Evolutionary conservation across 2,888 invertebrate species (phyloP), one percentile per base, ranked within the genome.

Genomic region (Xestia c-nigrum): DNA sequence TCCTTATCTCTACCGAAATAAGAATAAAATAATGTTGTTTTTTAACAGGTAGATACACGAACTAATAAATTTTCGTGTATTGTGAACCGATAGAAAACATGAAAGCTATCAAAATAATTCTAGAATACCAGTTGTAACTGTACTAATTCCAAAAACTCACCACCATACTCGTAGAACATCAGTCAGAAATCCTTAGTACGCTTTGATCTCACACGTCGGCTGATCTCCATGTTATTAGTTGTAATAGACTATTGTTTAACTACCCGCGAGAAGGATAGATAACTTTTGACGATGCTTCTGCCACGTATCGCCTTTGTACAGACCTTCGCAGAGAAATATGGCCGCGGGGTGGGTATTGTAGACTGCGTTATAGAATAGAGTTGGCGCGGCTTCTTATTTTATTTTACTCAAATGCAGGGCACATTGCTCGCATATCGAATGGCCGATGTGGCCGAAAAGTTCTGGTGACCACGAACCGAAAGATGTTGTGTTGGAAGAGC

Each of bases 301-400:
- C 89, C 90, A 91, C 91, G 91, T 94, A 94, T 94, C 90, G 89
- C 91, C 94, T 93, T 94, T 93, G 94, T 92, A 89, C 83, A 85
- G 89, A 90, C 89, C 91, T 90, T 90, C 88, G 85, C 88, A 84
- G 87, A 91, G 92, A 90, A 91, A 91, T 92, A 93, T 91, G 72
- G 92, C 95, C 91, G 69, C 65, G 73, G 90, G 94, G 91, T 70
- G 71, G 72, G 74, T 55, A 63, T 61, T 78, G 65, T 85, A 92
- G 92, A 92, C 52, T 10, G 65, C 14, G 0, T n/a, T 31, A 46
- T 0, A 61, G 47, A 21, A 59, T 74, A 83, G 81, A 82, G 4
- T 6, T 24, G 65, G 57, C 75, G 5, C 9, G 0, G 19, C 5
- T n/a, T 3, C 12, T 40, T 21, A 21, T 14, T 61, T 61, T 19